Evolutionary conservation across 2,113 vertebrate genomes (phyloP).

Genomic region (Gymnorhina tibicen): DNA sequence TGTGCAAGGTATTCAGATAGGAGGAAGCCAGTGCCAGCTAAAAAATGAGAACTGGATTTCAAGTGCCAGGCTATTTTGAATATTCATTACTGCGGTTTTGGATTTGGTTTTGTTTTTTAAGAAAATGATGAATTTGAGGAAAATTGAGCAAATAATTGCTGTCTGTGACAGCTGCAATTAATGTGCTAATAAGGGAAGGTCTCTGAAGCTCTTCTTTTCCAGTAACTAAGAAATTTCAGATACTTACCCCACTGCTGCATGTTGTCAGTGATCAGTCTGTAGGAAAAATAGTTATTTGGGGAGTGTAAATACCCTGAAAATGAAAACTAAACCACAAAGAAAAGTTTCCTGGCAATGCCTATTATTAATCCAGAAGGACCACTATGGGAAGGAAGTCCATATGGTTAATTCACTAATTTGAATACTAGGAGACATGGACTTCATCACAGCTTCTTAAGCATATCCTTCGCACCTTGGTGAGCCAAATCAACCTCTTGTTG

Average conservation of each 20-base stretch:
- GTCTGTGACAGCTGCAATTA: conserved; percentile 63
- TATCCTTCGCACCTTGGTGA: background rate
- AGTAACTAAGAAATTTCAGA: background rate
- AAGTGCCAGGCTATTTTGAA: conserved; percentile 31
- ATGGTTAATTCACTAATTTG: background rate
- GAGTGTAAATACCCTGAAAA: background rate
- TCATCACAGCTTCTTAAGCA: background rate
- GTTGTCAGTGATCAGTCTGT: background rate
- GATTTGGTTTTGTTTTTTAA: conserved; percentile 24
- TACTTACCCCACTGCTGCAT: background rate
- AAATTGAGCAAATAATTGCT: conserved; percentile 61
- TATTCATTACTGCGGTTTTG: background rate
- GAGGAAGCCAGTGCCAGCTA: background rate
- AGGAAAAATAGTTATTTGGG: background rate
- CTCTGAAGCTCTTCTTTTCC: conserved; percentile 34
- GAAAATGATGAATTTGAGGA: conserved; percentile 43
- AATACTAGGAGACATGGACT: background rate
- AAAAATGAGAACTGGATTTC: background rate
- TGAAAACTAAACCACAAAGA: background rate
- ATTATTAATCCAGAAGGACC: background rate
- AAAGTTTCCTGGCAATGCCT: background rate
- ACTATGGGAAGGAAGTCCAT: background rate
- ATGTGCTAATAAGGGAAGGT: conserved; percentile 54
- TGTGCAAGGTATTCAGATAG: background rate
- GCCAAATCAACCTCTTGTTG: background rate